Evolutionary conservation across 2,797 vertebrate genomes (phyloP).

Genomic region (Lutjanus argentimaculatus): DNA sequence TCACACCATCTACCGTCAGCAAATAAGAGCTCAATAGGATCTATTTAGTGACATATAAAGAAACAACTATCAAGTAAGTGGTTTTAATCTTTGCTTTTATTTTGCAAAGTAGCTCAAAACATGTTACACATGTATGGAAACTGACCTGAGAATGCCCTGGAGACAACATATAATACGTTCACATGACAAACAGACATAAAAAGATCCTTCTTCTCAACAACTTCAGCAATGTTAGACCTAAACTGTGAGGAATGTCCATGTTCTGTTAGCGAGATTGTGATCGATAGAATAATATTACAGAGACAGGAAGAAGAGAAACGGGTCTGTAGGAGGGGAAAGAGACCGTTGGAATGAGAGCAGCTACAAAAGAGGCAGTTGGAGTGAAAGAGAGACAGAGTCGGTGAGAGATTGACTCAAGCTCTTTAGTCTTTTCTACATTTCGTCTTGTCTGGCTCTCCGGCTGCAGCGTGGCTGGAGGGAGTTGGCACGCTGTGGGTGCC

Average conservation of each 20-base stretch:
- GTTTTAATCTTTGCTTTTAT: conserved; percentile 22
- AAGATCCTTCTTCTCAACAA: not conserved
- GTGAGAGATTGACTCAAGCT: conserved; percentile 50
- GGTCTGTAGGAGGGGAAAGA: conserved; percentile 8
- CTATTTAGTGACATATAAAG: not conserved
- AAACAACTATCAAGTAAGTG: not conserved
- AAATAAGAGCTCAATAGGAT: not conserved
- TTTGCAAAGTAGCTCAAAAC: conserved; percentile 5
- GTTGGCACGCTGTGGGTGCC: conserved; percentile 75
- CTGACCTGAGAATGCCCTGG: conserved; percentile 49
- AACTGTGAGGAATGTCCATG: conserved; percentile 17
- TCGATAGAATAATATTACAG: not conserved
- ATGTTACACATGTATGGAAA: conserved; percentile 18
- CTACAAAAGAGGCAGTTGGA: conserved; percentile 37
- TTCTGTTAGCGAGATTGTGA: conserved; percentile 30
- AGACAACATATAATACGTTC: not conserved
- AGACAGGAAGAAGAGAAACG: not conserved
- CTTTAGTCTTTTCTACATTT: conserved; percentile 69
- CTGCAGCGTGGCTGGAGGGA: conserved; percentile 38
- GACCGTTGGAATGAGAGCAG: conserved; percentile 13
- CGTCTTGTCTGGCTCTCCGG: conserved; percentile 52
- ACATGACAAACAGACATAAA: conserved; percentile 2
- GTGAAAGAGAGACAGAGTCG: conserved; percentile 48
- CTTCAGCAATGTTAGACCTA: conserved; percentile 30
- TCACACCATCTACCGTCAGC: conserved; percentile 39